Percentiles rank a stretch among this genome's conserved stretches.
Conservation (phyloP, 1,140 invertebrate genomes). For the Eurosta solidaginis region DNA sequence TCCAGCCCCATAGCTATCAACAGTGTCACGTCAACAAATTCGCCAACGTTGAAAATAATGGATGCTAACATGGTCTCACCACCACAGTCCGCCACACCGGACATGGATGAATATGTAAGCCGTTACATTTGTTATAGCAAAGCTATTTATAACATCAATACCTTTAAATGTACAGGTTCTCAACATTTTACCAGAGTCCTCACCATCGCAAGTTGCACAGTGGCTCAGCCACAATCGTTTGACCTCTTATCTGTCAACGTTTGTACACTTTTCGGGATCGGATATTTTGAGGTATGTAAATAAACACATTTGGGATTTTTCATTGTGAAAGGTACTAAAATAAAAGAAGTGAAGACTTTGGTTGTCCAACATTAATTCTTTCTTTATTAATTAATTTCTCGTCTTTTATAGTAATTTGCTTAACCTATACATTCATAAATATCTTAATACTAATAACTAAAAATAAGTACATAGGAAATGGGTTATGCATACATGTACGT, state of each 20-base stretch:
- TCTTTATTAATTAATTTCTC: too few relatives aligned
- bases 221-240: conserved; percentile 86
- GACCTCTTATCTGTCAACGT: conserved; percentile 72
- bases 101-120: conserved; percentile 52
- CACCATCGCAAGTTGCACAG: conserved; percentile 71
- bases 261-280: conserved; percentile 83
- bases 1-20: conserved; percentile 58
- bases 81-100: conserved; percentile 47
- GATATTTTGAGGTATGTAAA: conserved; percentile 71
- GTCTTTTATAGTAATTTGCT: too few relatives aligned
- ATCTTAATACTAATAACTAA: too few relatives aligned
- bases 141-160: too few relatives aligned
- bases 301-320: background rate
- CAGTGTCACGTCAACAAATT: conserved; percentile 59
- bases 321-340: too few relatives aligned
- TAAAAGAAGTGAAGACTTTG: too few relatives aligned
- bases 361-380: too few relatives aligned
- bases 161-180: conserved; percentile 37
- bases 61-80: conserved; percentile 57
- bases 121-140: background rate
- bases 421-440: too few relatives aligned
- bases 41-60: conserved; percentile 56
- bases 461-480: too few relatives aligned
- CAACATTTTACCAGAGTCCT: conserved; percentile 65
- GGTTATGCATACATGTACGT: too few relatives aligned